Conservation (phyloP, 30 jellyfish, hydroid and myxozoan genomes). For the Turritopsis dohrnii region DNA sequence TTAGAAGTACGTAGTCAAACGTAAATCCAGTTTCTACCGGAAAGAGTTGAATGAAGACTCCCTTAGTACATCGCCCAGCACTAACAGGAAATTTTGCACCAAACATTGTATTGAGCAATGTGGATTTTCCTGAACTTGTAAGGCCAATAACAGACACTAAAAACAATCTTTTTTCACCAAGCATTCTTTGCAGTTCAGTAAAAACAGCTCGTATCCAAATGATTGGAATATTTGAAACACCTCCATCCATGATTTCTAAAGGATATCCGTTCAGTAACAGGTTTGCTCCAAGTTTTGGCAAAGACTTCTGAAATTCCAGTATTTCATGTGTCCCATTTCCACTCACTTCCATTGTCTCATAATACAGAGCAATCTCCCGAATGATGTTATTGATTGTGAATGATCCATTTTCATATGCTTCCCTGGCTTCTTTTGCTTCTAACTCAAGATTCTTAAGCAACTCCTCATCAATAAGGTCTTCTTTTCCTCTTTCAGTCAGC, state of each 20-base stretch:
- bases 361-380: constrained; percentile 29
- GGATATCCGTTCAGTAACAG: constrained; percentile 28
- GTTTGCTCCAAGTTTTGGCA: constrained; percentile 19
- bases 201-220: constrained; percentile 20
- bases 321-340: neutral
- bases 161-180: neutral
- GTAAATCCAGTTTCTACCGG: neutral
- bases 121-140: constrained; percentile 35
- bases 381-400: constrained; percentile 14
- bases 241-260: constrained; percentile 34
- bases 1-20: constrained; percentile 15
- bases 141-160: constrained; percentile 25
- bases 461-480: neutral
- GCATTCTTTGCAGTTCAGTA: neutral
- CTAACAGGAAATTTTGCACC: constrained; percentile 27
- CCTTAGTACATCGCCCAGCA: constrained; percentile 31
- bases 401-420: neutral
- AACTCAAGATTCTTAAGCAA: neutral
- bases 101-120: constrained; percentile 33
- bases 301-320: neutral
- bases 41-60: constrained; percentile 26
- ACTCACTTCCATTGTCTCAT: constrained; percentile 8
- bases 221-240: constrained; percentile 9
- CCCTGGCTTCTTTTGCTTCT: neutral
- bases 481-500: neutral